These are phyloP conservation scores for Helicoverpa assulta DNA, from an alignment of 2,888 invertebrate species.

Conservation along the genomic window DNA sequence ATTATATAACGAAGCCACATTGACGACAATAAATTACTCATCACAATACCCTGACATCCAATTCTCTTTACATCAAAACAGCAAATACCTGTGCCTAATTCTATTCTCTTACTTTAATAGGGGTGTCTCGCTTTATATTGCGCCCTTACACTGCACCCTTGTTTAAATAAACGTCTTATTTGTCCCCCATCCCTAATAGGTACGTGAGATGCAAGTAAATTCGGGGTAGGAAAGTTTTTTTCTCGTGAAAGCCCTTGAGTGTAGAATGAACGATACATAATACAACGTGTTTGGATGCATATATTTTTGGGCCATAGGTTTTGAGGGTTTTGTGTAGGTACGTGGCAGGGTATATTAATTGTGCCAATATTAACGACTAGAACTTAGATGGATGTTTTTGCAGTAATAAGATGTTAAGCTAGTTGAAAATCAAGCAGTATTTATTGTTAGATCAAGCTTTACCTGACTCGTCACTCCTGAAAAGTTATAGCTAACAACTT, in stretches of 20 bases:
- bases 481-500: too few relatives aligned
- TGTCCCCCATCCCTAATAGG: constrained; percentile 64
- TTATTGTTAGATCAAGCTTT: too few relatives aligned
- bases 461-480: too few relatives aligned
- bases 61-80: background rate
- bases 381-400: too few relatives aligned
- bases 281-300: background rate
- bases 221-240: constrained; percentile 63
- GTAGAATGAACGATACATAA: constrained; percentile 11
- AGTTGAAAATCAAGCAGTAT: too few relatives aligned
- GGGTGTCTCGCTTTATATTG: constrained; percentile 41
- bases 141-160: constrained; percentile 43
- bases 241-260: constrained; percentile 21
- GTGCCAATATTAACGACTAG: too few relatives aligned
- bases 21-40: background rate
- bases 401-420: too few relatives aligned
- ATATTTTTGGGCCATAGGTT: background rate
- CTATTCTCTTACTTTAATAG: constrained; percentile 46
- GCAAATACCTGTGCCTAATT: constrained; percentile 47
- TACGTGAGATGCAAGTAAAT: constrained; percentile 68
- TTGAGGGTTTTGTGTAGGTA: background rate
- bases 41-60: background rate
- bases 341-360: too few relatives aligned
- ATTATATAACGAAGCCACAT: background rate
- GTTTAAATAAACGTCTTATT: constrained; percentile 63